Conservation (phyloP, 2,888 invertebrate genomes). For the Stenolophus ochropezus region DNA sequence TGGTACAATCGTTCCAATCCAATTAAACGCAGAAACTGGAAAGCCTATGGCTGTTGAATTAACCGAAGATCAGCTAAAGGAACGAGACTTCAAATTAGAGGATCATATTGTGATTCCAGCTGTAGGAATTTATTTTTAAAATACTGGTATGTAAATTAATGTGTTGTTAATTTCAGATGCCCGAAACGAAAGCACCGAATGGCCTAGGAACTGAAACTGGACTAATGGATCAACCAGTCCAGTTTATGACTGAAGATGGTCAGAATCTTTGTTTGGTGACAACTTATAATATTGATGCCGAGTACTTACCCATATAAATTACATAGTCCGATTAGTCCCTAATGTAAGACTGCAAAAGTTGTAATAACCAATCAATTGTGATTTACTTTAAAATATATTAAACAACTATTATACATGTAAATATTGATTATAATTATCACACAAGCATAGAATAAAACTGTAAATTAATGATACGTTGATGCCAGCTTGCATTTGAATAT, state of each 20-base stretch:
- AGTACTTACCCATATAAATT: conserved; percentile 71
- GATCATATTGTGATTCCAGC: conserved; percentile 27
- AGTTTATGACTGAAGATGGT: conserved; percentile 76
- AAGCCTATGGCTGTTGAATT: conserved; percentile 64
- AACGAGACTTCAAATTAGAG: conserved; percentile 40
- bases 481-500: conserved; percentile 49
- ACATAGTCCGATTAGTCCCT: conserved; percentile 5
- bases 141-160: background rate
- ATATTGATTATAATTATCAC: conserved; percentile 50
- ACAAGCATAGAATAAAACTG: conserved; percentile 52
- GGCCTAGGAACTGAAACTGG: conserved; percentile 67
- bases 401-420: conserved; percentile 37
- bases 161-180: conserved; percentile 22
- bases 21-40: conserved; percentile 67
- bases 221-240: conserved; percentile 68
- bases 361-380: background rate
- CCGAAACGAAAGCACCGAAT: conserved; percentile 67
- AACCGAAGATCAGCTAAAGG: conserved; percentile 41
- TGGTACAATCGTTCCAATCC: conserved; percentile 72
- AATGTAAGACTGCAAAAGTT: conserved; percentile 25
- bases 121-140: background rate
- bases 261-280: conserved; percentile 78
- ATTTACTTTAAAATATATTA: conserved; percentile 49
- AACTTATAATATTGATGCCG: conserved; percentile 74
- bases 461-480: conserved; percentile 38